Conservation (phyloP, 1,140 invertebrate genomes). For the Heliconius hermathena region DNA sequence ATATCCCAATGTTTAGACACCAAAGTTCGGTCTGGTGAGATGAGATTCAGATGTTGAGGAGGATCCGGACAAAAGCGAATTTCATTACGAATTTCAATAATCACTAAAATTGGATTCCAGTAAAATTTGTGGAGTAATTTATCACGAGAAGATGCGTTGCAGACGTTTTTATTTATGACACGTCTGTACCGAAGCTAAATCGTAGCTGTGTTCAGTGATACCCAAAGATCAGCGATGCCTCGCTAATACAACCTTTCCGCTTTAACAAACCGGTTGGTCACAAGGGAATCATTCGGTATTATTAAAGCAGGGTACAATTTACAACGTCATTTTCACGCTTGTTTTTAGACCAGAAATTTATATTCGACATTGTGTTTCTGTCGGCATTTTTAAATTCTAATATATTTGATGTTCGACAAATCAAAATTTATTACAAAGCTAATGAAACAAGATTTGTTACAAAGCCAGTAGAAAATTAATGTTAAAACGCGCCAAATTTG, state of each 20-base stretch:
- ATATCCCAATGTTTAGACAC: background rate
- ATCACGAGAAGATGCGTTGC: background rate
- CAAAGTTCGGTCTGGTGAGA: background rate
- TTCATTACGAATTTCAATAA: too few species aligned
- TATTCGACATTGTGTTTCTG: background rate
- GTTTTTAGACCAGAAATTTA: background rate
- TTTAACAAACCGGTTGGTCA: constrained; percentile 33
- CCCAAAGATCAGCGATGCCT: constrained; percentile 36
- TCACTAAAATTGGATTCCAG: background rate
- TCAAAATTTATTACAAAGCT: background rate
- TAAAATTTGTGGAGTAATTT: background rate
- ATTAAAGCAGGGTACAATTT: constrained; percentile 10
- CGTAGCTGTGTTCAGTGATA: constrained; percentile 29
- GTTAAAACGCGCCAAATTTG: background rate
- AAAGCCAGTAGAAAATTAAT: background rate
- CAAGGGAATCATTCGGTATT: constrained; percentile 20
- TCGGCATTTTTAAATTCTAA: background rate
- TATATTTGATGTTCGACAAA: background rate
- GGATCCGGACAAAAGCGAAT: too few species aligned
- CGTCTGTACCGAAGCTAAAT: constrained; percentile 17
- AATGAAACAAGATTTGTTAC: background rate
- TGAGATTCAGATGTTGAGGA: too few species aligned
- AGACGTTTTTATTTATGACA: constrained; percentile 15
- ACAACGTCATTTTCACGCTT: constrained; percentile 4
- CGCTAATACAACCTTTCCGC: constrained; percentile 36